Percentiles rank a stretch among this genome's conserved stretches.
These are phyloP conservation scores for Epistrophe grossulariae DNA, from an alignment of 2,888 invertebrate genomes.

Conservation along the genomic window DNA sequence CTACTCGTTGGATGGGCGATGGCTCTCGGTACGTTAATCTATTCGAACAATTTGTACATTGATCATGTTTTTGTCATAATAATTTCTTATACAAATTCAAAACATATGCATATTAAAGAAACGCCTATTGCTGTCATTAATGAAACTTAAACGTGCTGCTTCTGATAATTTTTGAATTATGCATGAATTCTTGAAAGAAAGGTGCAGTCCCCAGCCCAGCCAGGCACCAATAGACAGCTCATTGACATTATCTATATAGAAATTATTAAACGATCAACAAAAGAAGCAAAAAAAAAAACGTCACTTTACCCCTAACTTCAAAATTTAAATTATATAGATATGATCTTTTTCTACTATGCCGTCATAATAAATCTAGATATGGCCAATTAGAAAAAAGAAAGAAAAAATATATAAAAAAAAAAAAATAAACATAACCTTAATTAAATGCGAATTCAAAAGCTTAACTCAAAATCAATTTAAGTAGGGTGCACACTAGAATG, in stretches of 20 bases:
- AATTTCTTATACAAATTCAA: slow-evolving; percentile 1
- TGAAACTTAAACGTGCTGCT: slow-evolving; percentile 51
- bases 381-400: slow-evolving; percentile 9
- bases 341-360: not conserved
- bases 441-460: slow-evolving; percentile 31
- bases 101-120: slow-evolving; percentile 3
- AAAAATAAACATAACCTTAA: slow-evolving; percentile 2
- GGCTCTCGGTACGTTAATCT: not conserved
- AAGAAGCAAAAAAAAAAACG: slow-evolving; percentile 48
- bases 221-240: slow-evolving; percentile 45
- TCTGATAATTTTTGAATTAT: slow-evolving; percentile 64
- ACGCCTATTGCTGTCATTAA: slow-evolving; percentile 55
- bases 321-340: slow-evolving; percentile 48
- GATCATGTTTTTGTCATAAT: not conserved
- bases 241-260: slow-evolving; percentile 39
- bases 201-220: slow-evolving; percentile 49
- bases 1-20: not conserved
- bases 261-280: slow-evolving; percentile 47
- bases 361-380: not conserved
- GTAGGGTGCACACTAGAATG: slow-evolving; percentile 44
- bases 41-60: not conserved
- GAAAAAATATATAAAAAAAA: not conserved
- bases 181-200: slow-evolving; percentile 59
- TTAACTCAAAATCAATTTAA: slow-evolving; percentile 22
- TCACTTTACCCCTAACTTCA: slow-evolving; percentile 26